Percentiles rank a stretch among this genome's conserved stretches.
Conservation (phyloP, 2,888 invertebrate genomes). For the Eucriotettix oculatus region DNA sequence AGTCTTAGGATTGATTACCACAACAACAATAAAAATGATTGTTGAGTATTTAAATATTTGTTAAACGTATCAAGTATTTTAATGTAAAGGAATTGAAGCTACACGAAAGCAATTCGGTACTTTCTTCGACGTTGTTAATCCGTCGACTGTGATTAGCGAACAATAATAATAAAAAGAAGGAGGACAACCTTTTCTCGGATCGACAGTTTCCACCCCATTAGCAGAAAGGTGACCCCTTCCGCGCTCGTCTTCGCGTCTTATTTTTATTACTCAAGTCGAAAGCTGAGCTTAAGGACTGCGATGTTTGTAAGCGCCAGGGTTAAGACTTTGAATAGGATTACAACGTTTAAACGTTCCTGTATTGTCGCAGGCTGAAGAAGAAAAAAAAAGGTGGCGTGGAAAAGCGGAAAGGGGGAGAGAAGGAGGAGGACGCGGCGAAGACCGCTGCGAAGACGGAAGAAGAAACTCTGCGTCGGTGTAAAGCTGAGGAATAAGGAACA, state of each 20-base stretch:
- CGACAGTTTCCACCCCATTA: background rate
- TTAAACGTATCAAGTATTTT: too few species aligned
- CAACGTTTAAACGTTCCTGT: slow-evolving; percentile 15
- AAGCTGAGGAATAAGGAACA: too few species aligned
- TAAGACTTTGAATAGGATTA: slow-evolving; percentile 9
- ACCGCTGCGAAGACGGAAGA: background rate
- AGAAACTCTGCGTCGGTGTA: background rate
- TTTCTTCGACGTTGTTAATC: too few species aligned
- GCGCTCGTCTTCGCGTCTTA: background rate
- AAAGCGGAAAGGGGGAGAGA: slow-evolving; percentile 3
- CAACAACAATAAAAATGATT: too few species aligned
- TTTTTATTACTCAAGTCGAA: background rate
- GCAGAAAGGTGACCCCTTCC: background rate
- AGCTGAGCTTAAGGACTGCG: background rate
- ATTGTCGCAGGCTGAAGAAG: slow-evolving; percentile 11
- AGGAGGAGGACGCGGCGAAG: background rate
- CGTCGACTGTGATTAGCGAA: too few species aligned
- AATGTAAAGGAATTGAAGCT: too few species aligned
- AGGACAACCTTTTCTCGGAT: background rate
- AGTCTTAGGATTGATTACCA: too few species aligned
- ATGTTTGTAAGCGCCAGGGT: background rate
- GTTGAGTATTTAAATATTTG: too few species aligned
- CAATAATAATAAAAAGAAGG: too few species aligned
- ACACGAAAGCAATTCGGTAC: too few species aligned
- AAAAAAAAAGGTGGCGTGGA: slow-evolving; percentile 1